phyloP scores from a whole-genome alignment of 2,888 invertebrate genomes.

The Catocala sponsa region DNA sequence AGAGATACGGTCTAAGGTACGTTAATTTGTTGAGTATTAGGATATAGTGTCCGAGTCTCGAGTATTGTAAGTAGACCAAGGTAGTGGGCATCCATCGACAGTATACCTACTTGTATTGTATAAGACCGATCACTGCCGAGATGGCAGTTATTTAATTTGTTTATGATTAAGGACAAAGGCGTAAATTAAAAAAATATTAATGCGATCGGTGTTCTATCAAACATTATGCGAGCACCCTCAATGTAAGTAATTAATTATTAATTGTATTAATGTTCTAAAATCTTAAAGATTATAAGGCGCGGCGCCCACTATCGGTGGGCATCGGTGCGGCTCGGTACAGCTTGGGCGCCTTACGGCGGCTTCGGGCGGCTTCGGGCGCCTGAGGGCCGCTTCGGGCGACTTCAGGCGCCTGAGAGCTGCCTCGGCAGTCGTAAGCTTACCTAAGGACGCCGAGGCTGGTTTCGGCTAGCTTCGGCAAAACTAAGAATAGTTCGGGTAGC shows the following conservation, averaged over 20 bases:
- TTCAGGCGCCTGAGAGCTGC: too few relatives aligned
- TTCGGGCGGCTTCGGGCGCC: too few relatives aligned
- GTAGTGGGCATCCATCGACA: background rate
- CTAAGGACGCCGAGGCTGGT: too few relatives aligned
- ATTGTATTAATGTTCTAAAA: conserved; percentile 47
- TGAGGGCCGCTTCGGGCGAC: too few relatives aligned
- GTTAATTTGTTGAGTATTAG: background rate
- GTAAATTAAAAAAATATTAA: conserved; percentile 9
- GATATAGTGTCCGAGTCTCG: background rate
- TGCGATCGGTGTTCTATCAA: background rate
- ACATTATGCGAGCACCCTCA: conserved; percentile 3
- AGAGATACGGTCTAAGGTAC: conserved; percentile 29
- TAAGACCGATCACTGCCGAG: background rate
- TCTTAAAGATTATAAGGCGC: conserved; percentile 60
- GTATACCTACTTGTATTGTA: background rate
- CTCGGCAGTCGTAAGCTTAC: too few relatives aligned
- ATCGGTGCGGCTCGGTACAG: too few relatives aligned
- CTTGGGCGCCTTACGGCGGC: too few relatives aligned
- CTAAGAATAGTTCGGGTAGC: too few relatives aligned
- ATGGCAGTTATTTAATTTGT: background rate
- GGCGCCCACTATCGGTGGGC: too few relatives aligned
- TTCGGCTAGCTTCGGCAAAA: too few relatives aligned
- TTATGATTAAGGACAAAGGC: conserved; percentile 3
- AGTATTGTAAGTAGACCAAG: conserved; percentile 7
- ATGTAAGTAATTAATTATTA: conserved; percentile 42